phyloP scores from a whole-genome alignment of 2,797 vertebrate species.

The Galaxias olidus region DNA sequence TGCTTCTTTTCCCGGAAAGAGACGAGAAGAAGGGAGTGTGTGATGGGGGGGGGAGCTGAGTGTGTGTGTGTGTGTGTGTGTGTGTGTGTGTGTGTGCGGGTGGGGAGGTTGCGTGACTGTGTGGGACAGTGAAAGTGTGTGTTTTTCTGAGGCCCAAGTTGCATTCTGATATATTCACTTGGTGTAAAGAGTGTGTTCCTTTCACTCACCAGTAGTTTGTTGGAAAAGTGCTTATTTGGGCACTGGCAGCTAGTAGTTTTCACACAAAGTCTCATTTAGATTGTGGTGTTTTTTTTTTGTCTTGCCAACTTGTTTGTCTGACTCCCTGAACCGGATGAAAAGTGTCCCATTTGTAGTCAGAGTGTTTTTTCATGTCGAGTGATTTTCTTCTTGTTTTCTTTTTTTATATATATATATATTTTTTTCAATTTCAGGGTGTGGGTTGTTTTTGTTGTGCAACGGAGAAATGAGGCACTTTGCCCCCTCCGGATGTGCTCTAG shows the following conservation, averaged over 20 bases:
- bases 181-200: too few relatives aligned
- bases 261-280: slow-evolving; percentile 18
- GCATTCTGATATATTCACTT: too few relatives aligned
- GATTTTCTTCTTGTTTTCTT: slow-evolving; percentile 16
- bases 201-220: not conserved
- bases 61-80: too few relatives aligned
- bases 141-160: too few relatives aligned
- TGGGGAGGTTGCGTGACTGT: too few relatives aligned
- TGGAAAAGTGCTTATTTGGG: not conserved
- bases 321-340: slow-evolving; percentile 46
- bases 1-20: not conserved
- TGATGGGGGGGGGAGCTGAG: too few relatives aligned
- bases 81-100: too few relatives aligned
- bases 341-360: slow-evolving; percentile 36
- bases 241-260: not conserved
- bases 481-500: slow-evolving; percentile 56
- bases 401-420: too few relatives aligned
- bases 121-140: too few relatives aligned
- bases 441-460: slow-evolving; percentile 57
- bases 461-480: slow-evolving; percentile 46
- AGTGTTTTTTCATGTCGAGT: slow-evolving; percentile 42
- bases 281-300: slow-evolving; percentile 31
- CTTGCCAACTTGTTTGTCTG: slow-evolving; percentile 28
- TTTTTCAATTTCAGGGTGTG: slow-evolving; percentile 34
- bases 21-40: too few relatives aligned